Base-by-base conservation (phyloP, 2,888 invertebrate species). In the Drosophila monieri region DNA sequence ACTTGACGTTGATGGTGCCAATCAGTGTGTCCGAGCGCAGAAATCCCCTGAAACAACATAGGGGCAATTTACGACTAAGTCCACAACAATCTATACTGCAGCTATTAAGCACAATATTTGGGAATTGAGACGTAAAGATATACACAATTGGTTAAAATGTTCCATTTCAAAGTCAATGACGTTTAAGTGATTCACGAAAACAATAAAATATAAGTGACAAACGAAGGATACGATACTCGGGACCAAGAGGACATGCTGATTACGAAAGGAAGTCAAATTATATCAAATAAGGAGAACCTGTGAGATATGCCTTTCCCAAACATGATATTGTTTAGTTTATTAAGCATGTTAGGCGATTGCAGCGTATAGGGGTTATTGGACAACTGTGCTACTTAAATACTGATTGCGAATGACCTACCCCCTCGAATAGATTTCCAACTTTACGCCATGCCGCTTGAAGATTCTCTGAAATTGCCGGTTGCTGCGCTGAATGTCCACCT, bases 371-470 rank as follows among this genome's bases (percentile, higher is more conserved):
- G 21, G n/a, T 32, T 32, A 44, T 65, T 65, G 52, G 41, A 15
- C 30, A 52, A 46, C n/a, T 44, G 52, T 44, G 56, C 62, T 14
- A 53, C 32, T 0, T n/a, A 18, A 43, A 3, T 30, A 18, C 8
- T 6, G 0, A 12, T 27, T 3, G n/a, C 6, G n/a, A 14, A 0
- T 0, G 27, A 84, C 94, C 94, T 92, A 98, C 98, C 98, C 98
- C 93, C 96, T 96, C 0, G 97, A 95, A 93, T 94, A 98, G 9
- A 99, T 94, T 92, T 99, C 98, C 58, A 97, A 94, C 90, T 99
- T 99, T 72, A 99, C 92, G 1, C 94, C 94, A 83, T 98, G 97
- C 47, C 98, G 93, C 90, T 98, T 98, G 90, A 99, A 96, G 30
- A 97, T 94, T 51, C 99, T 92, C 74, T 95, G 95, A 85, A 98